A percentile compares a stretch with the other conserved stretches of the same genome.
phyloP scores from a whole-genome alignment of 2,888 invertebrate species.

The Hemithea aestivaria region DNA sequence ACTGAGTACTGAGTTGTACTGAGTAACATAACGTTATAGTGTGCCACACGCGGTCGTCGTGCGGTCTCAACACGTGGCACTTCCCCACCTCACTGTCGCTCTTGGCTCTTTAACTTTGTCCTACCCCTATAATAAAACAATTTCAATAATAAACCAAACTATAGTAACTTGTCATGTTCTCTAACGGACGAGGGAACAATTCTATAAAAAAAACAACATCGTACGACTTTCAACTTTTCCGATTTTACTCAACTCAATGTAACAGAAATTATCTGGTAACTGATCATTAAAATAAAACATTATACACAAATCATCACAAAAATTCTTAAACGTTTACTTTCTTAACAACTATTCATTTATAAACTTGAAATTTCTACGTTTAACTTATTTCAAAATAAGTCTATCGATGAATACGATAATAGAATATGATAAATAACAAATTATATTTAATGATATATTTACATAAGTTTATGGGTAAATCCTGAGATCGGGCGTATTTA shows the following conservation, averaged over 20 bases:
- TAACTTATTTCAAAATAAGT: constrained; percentile 72
- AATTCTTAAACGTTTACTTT: constrained; percentile 51
- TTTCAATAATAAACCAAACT: constrained; percentile 32
- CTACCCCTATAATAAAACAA: constrained; percentile 60
- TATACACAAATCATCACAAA: constrained; percentile 71
- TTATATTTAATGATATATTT: constrained; percentile 66
- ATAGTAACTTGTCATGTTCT: constrained; percentile 27
- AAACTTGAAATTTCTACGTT: constrained; percentile 67
- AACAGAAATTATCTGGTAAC: constrained; percentile 75
- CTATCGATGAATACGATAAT: constrained; percentile 68
- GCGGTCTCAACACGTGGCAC: background rate
- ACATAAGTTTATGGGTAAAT: constrained; percentile 60
- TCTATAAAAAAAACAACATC: constrained; percentile 69
- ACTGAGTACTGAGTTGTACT: too few relatives aligned
- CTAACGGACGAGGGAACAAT: constrained; percentile 54
- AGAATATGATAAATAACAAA: constrained; percentile 76
- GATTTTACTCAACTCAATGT: constrained; percentile 72
- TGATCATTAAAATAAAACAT: constrained; percentile 71
- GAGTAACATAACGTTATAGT: too few relatives aligned
- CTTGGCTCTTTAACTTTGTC: constrained; percentile 51
- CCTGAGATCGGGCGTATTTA: too few relatives aligned
- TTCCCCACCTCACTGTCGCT: constrained; percentile 36
- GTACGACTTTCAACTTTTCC: constrained; percentile 59
- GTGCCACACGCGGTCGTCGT: too few relatives aligned
- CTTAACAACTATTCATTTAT: constrained; percentile 57